Evolutionary conservation across 2,797 vertebrate species (phyloP), one percentile per base, ranked within the genome.

Genomic region (Gymnothorax reevesii): DNA sequence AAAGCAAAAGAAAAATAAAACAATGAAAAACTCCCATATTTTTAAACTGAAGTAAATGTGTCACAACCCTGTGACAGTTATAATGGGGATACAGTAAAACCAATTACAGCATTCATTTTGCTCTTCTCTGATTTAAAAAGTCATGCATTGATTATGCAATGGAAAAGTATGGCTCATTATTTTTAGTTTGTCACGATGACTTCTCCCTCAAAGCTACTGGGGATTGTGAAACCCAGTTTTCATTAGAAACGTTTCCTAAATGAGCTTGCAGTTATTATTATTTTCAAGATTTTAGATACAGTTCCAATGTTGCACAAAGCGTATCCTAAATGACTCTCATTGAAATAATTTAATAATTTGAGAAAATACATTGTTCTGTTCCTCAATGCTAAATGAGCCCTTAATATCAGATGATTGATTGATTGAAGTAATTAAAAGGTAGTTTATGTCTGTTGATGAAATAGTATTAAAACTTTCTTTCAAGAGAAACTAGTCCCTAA

Each of bases 131-230:
- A 90, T 90, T 91, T 88, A 88, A 85, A 90, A 90, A 89, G 88
- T 87, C 86, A 88, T 88, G 86, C 88, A 89, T 91, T 90, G 90
- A 91, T 90, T 90, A 91, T 71, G 85, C 89, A 85, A 89, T 88
- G 91, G 87, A 91, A 90, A 90, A 91, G 33, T 90, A 87, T 87
- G 87, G 60, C 90, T 91, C 88, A 89, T 91, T 90, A 89, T 90
- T 89, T 90, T 85, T 80, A 85, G 82, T 86, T 87, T 91, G 88
- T 88, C 89, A 82, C 85, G 86, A 90, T 88, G 89, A 87, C 84
- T 88, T 88, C 86, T 89, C 77, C 88, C 84, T 88, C 87, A 87
- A 88, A 52, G 85, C 89, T 87, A 82, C 85, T 66, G 66, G 79
- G 85, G 85, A 87, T 88, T 84, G 86, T 71, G 84, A 62, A 71